Base-by-base conservation (phyloP, 2,113 vertebrate species). In the Microtus montanus region DNA sequence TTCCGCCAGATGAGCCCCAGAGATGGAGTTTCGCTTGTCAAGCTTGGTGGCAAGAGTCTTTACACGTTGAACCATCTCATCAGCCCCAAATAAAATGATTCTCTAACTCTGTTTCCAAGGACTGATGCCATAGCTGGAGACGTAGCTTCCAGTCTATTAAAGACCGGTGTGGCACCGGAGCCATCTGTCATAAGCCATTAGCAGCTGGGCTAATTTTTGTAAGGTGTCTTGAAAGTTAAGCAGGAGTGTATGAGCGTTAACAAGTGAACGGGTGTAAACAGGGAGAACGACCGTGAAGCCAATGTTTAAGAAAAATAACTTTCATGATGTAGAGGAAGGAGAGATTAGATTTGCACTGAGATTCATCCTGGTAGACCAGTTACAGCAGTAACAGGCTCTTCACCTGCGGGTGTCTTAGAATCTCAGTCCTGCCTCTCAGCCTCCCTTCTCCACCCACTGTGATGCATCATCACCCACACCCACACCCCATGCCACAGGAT, bases 141-240 rank as follows among this genome's bases (percentile, higher is more conserved):
- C 61, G 64, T 5, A 54, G 71, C 44, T 82, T 52, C 66, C n/a
- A 41, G 38, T 24, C 89, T 71, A 49, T 24, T 58, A 83, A 52
- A 54, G 22, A 41, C 75, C 63, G 14, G 38, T 19, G 11, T 15
- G 14, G 28, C 17, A 38, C 54, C 7, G 24, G 19, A 52, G 41
- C 68, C 68, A 74, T 30, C 33, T 41, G 41, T 52, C 41, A 89
- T 35, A 83, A 66, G 20, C 52, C 24, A 38, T 38, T 71, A 82
- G 64, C 35, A 63, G 9, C 1, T 75, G 61, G 71, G 24, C 38
- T 49, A 41, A 28, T 52, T 92, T 84, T 17, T 61, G 24, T 41
- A 26, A 84, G 41, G 11, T n/a, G 41, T 75, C 68, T 94, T 95
- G 49, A 80, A 90, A 80, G 38, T 79, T 74, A 91, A 78, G 5